A percentile compares a stretch with the other conserved stretches of the same genome.
These are phyloP conservation scores for Triops longicaudatus DNA, from an alignment of 1,140 invertebrate genomes.

Conservation along the genomic window DNA sequence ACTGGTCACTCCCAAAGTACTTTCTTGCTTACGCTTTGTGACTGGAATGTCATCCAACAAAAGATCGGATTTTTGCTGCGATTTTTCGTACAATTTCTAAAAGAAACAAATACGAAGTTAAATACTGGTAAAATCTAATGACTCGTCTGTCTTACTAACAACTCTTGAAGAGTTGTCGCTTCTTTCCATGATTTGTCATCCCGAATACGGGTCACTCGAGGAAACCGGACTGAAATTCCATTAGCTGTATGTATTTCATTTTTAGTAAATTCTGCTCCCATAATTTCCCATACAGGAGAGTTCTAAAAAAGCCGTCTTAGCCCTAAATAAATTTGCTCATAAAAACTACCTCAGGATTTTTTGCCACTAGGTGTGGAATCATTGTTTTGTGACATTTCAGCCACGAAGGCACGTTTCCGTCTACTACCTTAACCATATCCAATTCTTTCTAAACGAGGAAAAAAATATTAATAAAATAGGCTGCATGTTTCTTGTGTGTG, in stretches of 20 bases:
- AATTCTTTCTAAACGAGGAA: slow-evolving; percentile 46
- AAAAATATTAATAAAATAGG: slow-evolving; percentile 40
- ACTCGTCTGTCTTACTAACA: slow-evolving; percentile 40
- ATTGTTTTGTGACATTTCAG: slow-evolving; percentile 70
- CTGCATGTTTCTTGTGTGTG: background rate
- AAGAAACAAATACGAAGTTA: background rate
- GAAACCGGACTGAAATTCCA: slow-evolving; percentile 87
- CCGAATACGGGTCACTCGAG: slow-evolving; percentile 71
- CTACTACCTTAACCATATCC: slow-evolving; percentile 63
- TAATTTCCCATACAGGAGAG: slow-evolving; percentile 88
- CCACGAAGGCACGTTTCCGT: slow-evolving; percentile 73
- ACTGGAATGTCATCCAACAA: background rate
- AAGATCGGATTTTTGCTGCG: background rate
- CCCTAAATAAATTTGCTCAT: slow-evolving; percentile 22
- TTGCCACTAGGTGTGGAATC: slow-evolving; percentile 79
- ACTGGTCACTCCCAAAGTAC: too few species aligned
- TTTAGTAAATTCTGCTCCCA: slow-evolving; percentile 83
- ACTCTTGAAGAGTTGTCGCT: slow-evolving; percentile 66
- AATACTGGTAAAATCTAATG: background rate
- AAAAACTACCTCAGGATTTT: slow-evolving; percentile 57
- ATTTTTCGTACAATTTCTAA: background rate
- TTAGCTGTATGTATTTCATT: slow-evolving; percentile 78
- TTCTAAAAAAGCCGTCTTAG: slow-evolving; percentile 38
- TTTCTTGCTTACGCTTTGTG: background rate
- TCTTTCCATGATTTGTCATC: slow-evolving; percentile 74